A percentile compares a stretch with the other conserved stretches of the same genome.
phyloP scores from a whole-genome alignment of 1,140 invertebrate genomes.

The Aphelenchoides avenae region DNA sequence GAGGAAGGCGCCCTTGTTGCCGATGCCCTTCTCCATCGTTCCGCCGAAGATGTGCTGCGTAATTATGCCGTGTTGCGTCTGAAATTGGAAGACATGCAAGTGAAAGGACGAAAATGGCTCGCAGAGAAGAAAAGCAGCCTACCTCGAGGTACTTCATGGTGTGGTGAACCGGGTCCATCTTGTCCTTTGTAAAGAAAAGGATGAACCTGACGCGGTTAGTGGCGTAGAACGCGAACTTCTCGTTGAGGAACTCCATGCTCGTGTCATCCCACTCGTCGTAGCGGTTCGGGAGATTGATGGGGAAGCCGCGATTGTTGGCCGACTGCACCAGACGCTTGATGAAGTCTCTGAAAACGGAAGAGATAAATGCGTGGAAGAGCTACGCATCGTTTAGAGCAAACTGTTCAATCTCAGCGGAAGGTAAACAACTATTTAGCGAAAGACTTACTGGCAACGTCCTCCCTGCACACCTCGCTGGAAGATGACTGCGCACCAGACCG shows the following conservation, averaged over 20 bases:
- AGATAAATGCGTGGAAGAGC: too few species aligned
- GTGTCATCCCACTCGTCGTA: constrained; percentile 3
- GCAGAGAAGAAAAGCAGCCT: too few species aligned
- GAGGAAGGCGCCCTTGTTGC: constrained; percentile 9
- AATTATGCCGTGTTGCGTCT: constrained; percentile 5
- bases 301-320: constrained; percentile 4
- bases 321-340: constrained; percentile 6
- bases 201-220: constrained; percentile 4
- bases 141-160: constrained; percentile 12
- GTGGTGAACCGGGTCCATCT: constrained; percentile 14
- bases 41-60: constrained; percentile 8
- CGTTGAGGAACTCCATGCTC: background rate
- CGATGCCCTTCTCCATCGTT: constrained; percentile 10
- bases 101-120: too few species aligned
- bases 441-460: background rate
- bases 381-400: too few species aligned
- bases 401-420: too few species aligned
- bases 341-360: constrained; percentile 4
- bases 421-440: too few species aligned
- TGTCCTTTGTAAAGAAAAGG: constrained; percentile 15
- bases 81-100: too few species aligned
- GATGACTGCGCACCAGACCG: constrained; percentile 4
- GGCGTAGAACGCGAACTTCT: constrained; percentile 1
- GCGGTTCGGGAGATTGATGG: background rate
- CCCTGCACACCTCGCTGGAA: background rate